These are phyloP conservation scores for Chionodraco myersi DNA, from an alignment of 2,113 vertebrate species.

Conservation along the genomic window DNA sequence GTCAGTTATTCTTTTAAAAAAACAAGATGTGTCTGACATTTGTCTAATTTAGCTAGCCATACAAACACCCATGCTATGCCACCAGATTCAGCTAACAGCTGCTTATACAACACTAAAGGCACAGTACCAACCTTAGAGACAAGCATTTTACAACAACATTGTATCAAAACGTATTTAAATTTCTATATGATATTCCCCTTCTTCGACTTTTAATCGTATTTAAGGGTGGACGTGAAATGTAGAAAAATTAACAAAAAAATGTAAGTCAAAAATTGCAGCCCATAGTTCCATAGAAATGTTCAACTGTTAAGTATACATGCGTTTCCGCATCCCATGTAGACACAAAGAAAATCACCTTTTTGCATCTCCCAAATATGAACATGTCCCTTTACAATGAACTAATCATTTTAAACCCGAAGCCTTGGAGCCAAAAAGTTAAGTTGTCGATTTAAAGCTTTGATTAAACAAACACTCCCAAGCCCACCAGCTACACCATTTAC, in stretches of 20 bases:
- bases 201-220: not conserved
- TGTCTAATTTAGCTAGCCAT: not conserved
- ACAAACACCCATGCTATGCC: not conserved
- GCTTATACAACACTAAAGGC: too few species aligned
- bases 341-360: not conserved
- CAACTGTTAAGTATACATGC: not conserved
- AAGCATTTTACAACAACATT: not conserved
- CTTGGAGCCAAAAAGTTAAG: constrained; percentile 23
- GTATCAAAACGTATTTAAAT: not conserved
- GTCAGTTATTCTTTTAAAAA: not conserved
- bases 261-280: not conserved
- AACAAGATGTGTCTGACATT: not conserved
- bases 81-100: not conserved
- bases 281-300: not conserved
- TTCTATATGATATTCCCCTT: not conserved
- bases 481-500: constrained; percentile 31
- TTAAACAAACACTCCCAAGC: constrained; percentile 34
- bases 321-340: not conserved
- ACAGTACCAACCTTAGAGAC: not conserved
- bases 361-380: not conserved
- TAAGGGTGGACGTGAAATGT: not conserved
- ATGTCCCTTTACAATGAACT: not conserved
- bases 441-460: constrained; percentile 14
- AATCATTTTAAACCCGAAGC: constrained; percentile 17
- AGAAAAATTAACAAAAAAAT: not conserved